These are phyloP conservation scores for Drosophila eohydei DNA, from an alignment of 2,888 invertebrate species.

Conservation along the genomic window DNA sequence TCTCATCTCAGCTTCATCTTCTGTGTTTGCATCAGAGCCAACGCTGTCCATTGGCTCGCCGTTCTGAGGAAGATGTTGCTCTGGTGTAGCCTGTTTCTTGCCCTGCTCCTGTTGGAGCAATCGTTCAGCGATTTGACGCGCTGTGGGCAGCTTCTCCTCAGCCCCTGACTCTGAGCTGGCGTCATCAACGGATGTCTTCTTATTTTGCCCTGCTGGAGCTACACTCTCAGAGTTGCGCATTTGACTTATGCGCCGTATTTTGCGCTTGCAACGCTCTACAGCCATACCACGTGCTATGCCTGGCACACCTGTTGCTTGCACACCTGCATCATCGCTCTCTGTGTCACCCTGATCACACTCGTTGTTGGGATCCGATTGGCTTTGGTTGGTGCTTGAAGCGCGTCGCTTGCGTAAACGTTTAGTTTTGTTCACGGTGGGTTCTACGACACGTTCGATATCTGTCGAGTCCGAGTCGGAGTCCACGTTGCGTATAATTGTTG, in stretches of 20 bases:
- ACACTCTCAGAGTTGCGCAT: slow-evolving; percentile 48
- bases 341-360: slow-evolving; percentile 39
- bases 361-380: slow-evolving; percentile 63
- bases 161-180: slow-evolving; percentile 66
- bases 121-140: slow-evolving; percentile 82
- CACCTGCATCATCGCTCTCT: slow-evolving; percentile 55
- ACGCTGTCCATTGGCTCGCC: slow-evolving; percentile 24
- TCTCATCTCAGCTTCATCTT: slow-evolving; percentile 43
- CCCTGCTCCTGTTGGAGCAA: slow-evolving; percentile 59
- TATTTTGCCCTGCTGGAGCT: neutral
- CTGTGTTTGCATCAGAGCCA: slow-evolving; percentile 52
- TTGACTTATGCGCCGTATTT: slow-evolving; percentile 53
- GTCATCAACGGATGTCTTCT: slow-evolving; percentile 35
- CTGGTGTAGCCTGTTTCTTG: neutral
- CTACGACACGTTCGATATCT: slow-evolving; percentile 60
- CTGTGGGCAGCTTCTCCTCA: slow-evolving; percentile 70
- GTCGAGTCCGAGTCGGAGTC: slow-evolving; percentile 66
- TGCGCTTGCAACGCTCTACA: slow-evolving; percentile 73
- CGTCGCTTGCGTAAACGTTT: slow-evolving; percentile 82
- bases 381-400: slow-evolving; percentile 79
- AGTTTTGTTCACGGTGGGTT: slow-evolving; percentile 57
- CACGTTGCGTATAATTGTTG: slow-evolving; percentile 74
- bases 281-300: slow-evolving; percentile 82
- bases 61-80: neutral
- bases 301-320: slow-evolving; percentile 69